Base-by-base conservation (phyloP, 1,140 invertebrate genomes). In the Chymomyza costata region DNA sequence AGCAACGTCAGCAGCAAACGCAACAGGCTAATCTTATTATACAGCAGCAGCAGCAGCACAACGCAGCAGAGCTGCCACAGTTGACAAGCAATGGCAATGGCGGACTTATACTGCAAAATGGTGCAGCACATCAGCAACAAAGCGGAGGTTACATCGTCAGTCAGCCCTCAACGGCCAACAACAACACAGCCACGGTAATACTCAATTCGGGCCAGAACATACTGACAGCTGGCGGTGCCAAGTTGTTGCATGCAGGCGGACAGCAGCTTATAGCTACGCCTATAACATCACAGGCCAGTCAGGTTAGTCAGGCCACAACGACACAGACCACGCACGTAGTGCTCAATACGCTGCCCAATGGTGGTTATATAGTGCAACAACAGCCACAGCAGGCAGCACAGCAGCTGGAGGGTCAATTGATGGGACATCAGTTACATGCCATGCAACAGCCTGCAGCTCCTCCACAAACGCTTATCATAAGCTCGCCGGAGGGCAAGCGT, bases 301-400 rank as follows among this genome's bases (percentile, higher is more conserved):
- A 1, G 59, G 57, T n/a, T 52, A 21, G 60, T 1, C 40, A 3
- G 15, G 50, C 38, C n/a, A n/a, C n/a, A 2, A 47, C 40, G 6
- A 30, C 54, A 11, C 92, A 92, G 11, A 92, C 92, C 0, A n/a
- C n/a, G n/a, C n/a, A n/a, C n/a, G 92, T 94, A 1, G 87, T 96
- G 6, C 91, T 95, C 0, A 95, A 95, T 69, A 91, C 93, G 0
- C 87, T 95, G 55, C 92, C 92, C 55, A 89, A 92, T 13, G 93
- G 93, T 0, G 93, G 93, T 0, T 92, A 94, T 39, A 89, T 94
- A 6, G 90, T 95, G 38, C 93, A 94, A 81, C 92, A 92, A 3
- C 89, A 92, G 2, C 45, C 45, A 11, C 51, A 52, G 11, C 41
- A 35, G 17, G 51, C 46, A 7, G 43, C 31, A 8, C 56, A 73